These are phyloP conservation scores for Myotis yumanensis DNA, from an alignment of 2,113 vertebrate species.

Conservation along the genomic window DNA sequence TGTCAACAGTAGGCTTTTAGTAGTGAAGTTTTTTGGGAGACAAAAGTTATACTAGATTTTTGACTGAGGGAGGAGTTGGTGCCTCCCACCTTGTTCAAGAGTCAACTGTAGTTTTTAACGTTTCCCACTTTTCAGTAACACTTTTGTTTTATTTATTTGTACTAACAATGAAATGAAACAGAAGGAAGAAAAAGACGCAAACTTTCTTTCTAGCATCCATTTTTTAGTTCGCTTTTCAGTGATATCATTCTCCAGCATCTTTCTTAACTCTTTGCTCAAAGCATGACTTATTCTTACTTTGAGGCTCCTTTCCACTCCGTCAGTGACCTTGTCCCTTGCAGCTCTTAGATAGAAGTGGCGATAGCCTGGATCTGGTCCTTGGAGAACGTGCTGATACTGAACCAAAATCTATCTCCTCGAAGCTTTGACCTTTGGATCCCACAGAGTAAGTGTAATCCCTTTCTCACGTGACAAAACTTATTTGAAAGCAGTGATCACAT, in stretches of 20 bases:
- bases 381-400: neutral
- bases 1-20: neutral
- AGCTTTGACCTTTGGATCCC: neutral
- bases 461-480: neutral
- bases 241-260: neutral
- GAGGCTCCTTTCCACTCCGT: neutral
- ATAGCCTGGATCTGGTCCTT: neutral
- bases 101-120: neutral
- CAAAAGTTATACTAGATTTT: neutral
- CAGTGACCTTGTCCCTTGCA: neutral
- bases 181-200: neutral
- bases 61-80: neutral
- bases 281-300: neutral
- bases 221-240: neutral
- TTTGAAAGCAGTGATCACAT: neutral
- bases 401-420: neutral
- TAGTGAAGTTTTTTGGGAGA: neutral
- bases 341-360: neutral
- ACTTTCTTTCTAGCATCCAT: neutral
- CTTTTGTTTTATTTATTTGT: slow-evolving; percentile 2
- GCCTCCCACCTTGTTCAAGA: neutral
- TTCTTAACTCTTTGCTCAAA: neutral
- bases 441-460: neutral
- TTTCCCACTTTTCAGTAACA: neutral
- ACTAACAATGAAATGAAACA: neutral